Conservation (phyloP, 2,888 invertebrate species). For the Entomobrya multifasciata region DNA sequence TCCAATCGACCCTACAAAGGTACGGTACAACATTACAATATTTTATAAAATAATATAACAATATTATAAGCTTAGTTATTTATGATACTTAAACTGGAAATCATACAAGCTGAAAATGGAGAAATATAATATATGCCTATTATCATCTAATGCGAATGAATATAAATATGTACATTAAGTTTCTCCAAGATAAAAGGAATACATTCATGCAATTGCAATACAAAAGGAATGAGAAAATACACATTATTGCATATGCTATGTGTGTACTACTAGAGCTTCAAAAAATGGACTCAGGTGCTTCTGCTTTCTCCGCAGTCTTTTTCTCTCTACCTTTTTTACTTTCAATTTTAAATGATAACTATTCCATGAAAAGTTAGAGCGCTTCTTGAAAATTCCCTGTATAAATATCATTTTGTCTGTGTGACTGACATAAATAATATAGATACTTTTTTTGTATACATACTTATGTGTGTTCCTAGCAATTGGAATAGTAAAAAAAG, state of each 20-base stretch:
- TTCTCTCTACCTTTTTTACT: neutral
- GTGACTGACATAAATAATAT: neutral
- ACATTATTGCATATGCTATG: too few relatives aligned
- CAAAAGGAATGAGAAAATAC: too few relatives aligned
- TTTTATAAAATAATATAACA: neutral
- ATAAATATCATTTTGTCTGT: neutral
- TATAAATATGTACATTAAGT: too few relatives aligned
- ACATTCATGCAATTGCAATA: too few relatives aligned
- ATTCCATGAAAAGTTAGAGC: constrained; percentile 43
- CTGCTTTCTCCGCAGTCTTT: too few relatives aligned
- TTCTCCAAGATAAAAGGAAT: too few relatives aligned
- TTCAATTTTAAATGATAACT: neutral
- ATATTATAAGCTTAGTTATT: too few relatives aligned
- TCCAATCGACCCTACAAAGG: constrained; percentile 71
- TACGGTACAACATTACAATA: neutral
- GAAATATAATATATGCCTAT: too few relatives aligned
- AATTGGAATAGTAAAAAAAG: neutral
- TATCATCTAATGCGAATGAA: too few relatives aligned
- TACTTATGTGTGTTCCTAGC: neutral
- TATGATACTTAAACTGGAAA: too few relatives aligned
- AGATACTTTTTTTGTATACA: neutral
- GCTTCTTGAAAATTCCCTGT: constrained; percentile 23
- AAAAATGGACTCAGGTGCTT: neutral
- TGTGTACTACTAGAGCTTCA: too few relatives aligned
- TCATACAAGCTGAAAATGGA: too few relatives aligned